These are phyloP conservation scores for Neodiprion lecontei DNA, from an alignment of 1,140 invertebrate genomes.

Conservation along the genomic window DNA sequence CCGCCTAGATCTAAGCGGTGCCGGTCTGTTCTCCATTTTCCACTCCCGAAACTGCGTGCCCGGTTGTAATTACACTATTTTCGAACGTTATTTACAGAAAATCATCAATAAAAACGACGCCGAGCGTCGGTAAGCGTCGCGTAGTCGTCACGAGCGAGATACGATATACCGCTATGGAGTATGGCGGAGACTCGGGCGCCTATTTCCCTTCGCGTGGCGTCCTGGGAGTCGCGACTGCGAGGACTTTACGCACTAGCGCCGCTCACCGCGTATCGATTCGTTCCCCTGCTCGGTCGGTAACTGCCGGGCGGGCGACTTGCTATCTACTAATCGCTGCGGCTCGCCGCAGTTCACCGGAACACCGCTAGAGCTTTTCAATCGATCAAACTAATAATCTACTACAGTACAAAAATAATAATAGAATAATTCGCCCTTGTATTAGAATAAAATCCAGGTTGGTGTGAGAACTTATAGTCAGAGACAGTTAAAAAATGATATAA, in stretches of 20 bases:
- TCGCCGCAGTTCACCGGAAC: conserved; percentile 70
- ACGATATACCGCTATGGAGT: conserved; percentile 51
- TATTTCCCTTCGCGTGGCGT: conserved; percentile 42
- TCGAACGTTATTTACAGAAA: conserved; percentile 8
- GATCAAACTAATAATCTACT: no score
- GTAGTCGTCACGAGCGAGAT: conserved; percentile 43
- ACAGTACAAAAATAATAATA: no score
- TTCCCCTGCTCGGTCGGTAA: conserved; percentile 29
- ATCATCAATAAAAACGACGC: conserved; percentile 39
- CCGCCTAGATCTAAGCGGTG: conserved; percentile 65
- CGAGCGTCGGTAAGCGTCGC: conserved; percentile 59
- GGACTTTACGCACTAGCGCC: conserved; percentile 44
- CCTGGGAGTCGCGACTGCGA: conserved; percentile 34
- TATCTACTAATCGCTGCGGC: conserved; percentile 78
- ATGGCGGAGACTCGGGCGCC: conserved; percentile 18
- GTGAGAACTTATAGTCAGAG: no score
- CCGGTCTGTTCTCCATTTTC: conserved; percentile 68
- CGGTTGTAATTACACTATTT: background rate
- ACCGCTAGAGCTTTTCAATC: conserved; percentile 62
- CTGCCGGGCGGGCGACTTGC: conserved; percentile 66
- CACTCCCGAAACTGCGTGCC: background rate
- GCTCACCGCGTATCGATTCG: conserved; percentile 4
- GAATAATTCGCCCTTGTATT: no score
- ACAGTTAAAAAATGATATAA: no score
- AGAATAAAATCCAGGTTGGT: no score